phyloP scores from a whole-genome alignment of 2,888 invertebrate species.

The Xylocampa areola region DNA sequence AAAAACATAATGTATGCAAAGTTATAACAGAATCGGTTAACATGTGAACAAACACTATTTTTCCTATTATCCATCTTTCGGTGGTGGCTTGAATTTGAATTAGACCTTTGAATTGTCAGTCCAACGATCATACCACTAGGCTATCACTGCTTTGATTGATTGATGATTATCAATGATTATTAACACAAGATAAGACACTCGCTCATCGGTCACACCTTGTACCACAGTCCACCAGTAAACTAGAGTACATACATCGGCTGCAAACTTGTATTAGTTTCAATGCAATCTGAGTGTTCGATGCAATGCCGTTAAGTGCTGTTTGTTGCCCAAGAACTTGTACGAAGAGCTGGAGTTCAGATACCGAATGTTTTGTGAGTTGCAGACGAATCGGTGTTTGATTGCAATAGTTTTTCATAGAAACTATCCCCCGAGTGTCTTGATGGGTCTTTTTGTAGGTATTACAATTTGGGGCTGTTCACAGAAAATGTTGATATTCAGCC shows the following conservation, averaged over 20 bases:
- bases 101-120: no score
- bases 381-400: slow-evolving; percentile 33
- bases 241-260: slow-evolving; percentile 40
- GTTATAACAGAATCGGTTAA: no score
- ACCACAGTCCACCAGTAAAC: slow-evolving; percentile 8
- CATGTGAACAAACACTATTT: no score
- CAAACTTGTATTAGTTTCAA: slow-evolving; percentile 60
- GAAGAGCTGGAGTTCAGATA: slow-evolving; percentile 45
- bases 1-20: no score
- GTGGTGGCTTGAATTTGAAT: no score
- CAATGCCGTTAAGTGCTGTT: slow-evolving; percentile 57
- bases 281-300: slow-evolving; percentile 53
- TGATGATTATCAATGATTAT: no score
- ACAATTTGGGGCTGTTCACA: no score
- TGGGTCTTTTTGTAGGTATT: neutral
- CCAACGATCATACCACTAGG: no score
- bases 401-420: slow-evolving; percentile 17
- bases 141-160: no score
- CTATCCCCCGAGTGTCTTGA: neutral
- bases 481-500: no score
- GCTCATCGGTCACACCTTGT: neutral
- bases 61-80: no score
- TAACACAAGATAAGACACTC: no score
- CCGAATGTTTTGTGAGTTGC: slow-evolving; percentile 40
- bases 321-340: slow-evolving; percentile 36